Conservation (phyloP, 2,113 vertebrate species). For the Brachionichthys hirsutus region DNA sequence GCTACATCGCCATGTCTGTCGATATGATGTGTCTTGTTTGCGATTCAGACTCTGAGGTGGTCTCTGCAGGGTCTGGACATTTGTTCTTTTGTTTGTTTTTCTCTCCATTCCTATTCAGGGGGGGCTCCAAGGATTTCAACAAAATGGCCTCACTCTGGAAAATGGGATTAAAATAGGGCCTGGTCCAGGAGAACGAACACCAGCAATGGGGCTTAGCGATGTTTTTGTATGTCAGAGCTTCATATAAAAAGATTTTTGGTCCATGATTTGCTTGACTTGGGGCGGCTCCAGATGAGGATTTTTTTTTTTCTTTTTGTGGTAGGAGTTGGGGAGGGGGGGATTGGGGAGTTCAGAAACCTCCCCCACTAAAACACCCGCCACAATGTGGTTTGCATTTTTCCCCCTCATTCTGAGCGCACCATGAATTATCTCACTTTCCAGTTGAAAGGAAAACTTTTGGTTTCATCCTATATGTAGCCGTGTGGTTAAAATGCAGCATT, state of each 20-base stretch:
- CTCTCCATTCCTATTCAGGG: slow-evolving; percentile 31
- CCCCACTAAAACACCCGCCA: slow-evolving; percentile 48
- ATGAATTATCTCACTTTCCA: slow-evolving; percentile 60
- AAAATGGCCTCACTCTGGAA: slow-evolving; percentile 25
- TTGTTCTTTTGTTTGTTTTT: slow-evolving; percentile 31
- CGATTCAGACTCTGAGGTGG: slow-evolving; percentile 41
- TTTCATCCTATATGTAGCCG: slow-evolving; percentile 46
- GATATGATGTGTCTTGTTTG: slow-evolving; percentile 11
- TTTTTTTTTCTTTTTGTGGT: slow-evolving; percentile 62
- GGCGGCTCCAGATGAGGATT: slow-evolving; percentile 54
- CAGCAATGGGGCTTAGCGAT: slow-evolving; percentile 43
- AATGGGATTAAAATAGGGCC: slow-evolving; percentile 22
- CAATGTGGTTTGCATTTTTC: slow-evolving; percentile 73
- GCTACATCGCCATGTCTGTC: not conserved
- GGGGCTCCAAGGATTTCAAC: slow-evolving; percentile 47
- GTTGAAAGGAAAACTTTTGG: slow-evolving; percentile 40
- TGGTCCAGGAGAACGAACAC: slow-evolving; percentile 23
- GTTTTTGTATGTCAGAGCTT: slow-evolving; percentile 70
- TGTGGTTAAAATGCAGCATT: slow-evolving; percentile 38
- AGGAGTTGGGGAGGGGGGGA: slow-evolving; percentile 32
- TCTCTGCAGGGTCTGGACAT: slow-evolving; percentile 28
- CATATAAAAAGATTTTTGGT: slow-evolving; percentile 68
- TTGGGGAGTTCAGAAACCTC: slow-evolving; percentile 32
- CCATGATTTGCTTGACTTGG: slow-evolving; percentile 75
- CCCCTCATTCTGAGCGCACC: slow-evolving; percentile 58